Base-by-base conservation (phyloP, 1,140 invertebrate species). In the Drosophila orosa region DNA sequence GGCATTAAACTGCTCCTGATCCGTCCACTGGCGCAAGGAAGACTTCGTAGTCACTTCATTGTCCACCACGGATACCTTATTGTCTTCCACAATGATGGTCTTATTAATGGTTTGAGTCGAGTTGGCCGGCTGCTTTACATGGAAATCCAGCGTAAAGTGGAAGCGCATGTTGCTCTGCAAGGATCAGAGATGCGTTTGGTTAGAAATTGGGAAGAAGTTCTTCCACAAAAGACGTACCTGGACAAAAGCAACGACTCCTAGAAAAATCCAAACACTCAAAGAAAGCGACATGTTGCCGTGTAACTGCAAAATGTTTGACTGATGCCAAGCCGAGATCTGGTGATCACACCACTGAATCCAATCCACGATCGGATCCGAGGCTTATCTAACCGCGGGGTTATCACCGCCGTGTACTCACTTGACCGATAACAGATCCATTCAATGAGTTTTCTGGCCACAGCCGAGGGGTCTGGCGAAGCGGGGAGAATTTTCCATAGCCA, bases 301-400 rank as follows among this genome's bases (percentile, higher is more conserved):
- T 13, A 42, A 67, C 57, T 81, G 33, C 44, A 39, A 78, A 67
- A 47, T 48, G 45, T 52, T 74, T 42, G 66, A 85, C 83, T 85
- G 48, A 60, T 56, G 25, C 27, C 48, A 50, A 65, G 24, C 47
- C 42, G 37, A 67, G 68, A 85, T 82, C 82, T 75, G 68, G 68
- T 69, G 77, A 85, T 87, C 82, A 87, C 74, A 86, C 78, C 82
- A 85, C 62, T 54, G 22, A 55, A 42, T 55, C 15, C 45, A 56
- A 56, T 55, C 37, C 45, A 58, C 9, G 37, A 33, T 45, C 25
- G 33, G 6, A 44, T 47, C 57, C 54, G 48, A 17, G 40, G 24
- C 52, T 27, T 67, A 59, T 66, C 73, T 22, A 52, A 4, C 59
- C 10, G 29, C 44, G 37, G 50, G 40, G 72, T 66, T 74, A 75